Evolutionary conservation across 2,888 invertebrate species (phyloP).

Genomic region (Erebia aethiops): DNA sequence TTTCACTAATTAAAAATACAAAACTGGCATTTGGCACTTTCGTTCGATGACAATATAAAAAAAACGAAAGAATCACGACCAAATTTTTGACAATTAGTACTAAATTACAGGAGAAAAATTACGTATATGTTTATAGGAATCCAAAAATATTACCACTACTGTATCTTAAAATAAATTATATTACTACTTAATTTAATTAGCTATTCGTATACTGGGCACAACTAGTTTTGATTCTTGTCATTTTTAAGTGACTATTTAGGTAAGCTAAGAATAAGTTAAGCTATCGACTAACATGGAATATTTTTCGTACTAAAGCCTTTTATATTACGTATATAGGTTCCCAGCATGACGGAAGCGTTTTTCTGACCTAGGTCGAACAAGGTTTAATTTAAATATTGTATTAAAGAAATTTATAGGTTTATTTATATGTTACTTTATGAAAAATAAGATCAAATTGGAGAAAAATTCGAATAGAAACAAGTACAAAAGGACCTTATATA

Average conservation of each 20-base stretch:
- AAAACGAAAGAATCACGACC: constrained; percentile 71
- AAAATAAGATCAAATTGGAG: neutral
- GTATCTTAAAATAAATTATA: constrained; percentile 82
- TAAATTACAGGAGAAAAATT: constrained; percentile 70
- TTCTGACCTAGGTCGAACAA: too few relatives aligned
- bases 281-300: constrained; percentile 82
- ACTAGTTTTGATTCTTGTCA: constrained; percentile 83
- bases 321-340: constrained; percentile 76
- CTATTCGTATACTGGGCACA: constrained; percentile 84
- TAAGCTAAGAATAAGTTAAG: constrained; percentile 82
- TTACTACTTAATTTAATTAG: constrained; percentile 73
- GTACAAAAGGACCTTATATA: too few relatives aligned
- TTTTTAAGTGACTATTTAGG: constrained; percentile 79
- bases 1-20: constrained; percentile 55
- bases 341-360: constrained; percentile 49
- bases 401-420: too few relatives aligned
- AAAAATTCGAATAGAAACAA: neutral
- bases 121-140: constrained; percentile 83
- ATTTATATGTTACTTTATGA: neutral
- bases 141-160: constrained; percentile 82
- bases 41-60: constrained; percentile 51
- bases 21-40: constrained; percentile 73
- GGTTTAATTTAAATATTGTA: too few relatives aligned
- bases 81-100: constrained; percentile 54
- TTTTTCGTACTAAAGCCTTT: constrained; percentile 78